Conservation (phyloP, 2,113 vertebrate species). For the Lampris incognitus region DNA sequence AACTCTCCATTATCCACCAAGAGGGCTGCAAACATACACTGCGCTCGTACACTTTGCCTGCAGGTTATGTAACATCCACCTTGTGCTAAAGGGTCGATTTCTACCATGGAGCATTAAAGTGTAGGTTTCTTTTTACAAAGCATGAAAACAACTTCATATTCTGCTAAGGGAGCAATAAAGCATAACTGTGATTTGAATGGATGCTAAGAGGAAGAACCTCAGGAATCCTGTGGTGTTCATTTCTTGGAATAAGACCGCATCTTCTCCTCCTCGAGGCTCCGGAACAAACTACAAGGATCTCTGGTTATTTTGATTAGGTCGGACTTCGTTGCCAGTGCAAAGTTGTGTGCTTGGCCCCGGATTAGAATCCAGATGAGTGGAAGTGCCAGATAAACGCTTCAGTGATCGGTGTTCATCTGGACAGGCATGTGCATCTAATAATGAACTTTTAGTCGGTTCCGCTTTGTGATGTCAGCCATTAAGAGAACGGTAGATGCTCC, state of each 20-base stretch:
- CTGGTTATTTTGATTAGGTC: constrained; percentile 17
- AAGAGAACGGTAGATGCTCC: too few relatives aligned
- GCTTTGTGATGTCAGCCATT: too few relatives aligned
- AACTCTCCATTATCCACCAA: constrained; percentile 49
- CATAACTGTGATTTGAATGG: too few relatives aligned
- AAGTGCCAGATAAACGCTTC: constrained; percentile 13
- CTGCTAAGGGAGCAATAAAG: background rate
- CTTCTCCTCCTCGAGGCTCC: constrained; percentile 16
- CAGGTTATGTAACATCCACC: constrained; percentile 49
- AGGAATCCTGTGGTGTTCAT: too few relatives aligned
- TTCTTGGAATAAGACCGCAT: constrained; percentile 20
- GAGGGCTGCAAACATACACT: constrained; percentile 15
- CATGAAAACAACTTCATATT: background rate
- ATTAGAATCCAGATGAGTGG: constrained; percentile 7
- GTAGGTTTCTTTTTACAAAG: too few relatives aligned
- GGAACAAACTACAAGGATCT: constrained; percentile 31
- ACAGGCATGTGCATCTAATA: background rate
- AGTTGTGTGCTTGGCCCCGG: constrained; percentile 2
- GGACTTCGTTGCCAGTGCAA: constrained; percentile 20
- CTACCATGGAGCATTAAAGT: background rate
- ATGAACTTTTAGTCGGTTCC: too few relatives aligned
- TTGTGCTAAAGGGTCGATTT: constrained; percentile 26
- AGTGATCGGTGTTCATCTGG: constrained; percentile 13
- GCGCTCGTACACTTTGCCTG: constrained; percentile 38
- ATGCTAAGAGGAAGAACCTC: too few relatives aligned